Conservation (phyloP, 2,797 vertebrate genomes). For the Microctenopoma lineatum region DNA sequence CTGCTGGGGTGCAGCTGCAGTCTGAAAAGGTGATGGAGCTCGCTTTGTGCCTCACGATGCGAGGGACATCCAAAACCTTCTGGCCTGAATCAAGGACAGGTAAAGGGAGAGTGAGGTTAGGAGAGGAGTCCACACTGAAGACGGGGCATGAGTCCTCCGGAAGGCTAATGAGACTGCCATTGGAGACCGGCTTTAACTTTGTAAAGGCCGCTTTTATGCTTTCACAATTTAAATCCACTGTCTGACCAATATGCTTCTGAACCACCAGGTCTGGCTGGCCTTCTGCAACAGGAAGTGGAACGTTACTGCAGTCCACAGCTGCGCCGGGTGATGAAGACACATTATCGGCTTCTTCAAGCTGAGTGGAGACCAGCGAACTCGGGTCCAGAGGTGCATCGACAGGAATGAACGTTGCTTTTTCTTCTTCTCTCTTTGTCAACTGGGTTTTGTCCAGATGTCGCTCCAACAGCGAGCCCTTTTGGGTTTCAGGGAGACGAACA, state of each 20-base stretch:
- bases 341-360: conserved; percentile 22
- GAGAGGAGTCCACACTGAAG: conserved; percentile 19
- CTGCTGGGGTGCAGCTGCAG: conserved; percentile 21
- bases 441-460: too few species aligned
- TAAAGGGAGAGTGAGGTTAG: conserved; percentile 2
- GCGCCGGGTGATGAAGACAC: not conserved
- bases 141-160: not conserved
- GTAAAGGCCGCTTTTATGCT: conserved; percentile 11
- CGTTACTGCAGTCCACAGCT: conserved; percentile 9
- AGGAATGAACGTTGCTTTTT: conserved; percentile 8
- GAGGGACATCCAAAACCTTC: conserved; percentile 59
- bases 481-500: conserved; percentile 17
- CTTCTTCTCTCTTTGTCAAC: not conserved
- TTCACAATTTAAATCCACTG: conserved; percentile 10
- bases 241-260: conserved; percentile 11
- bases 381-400: conserved; percentile 8
- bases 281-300: conserved; percentile 10
- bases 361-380: conserved; percentile 7
- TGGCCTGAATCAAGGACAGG: not conserved
- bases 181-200: conserved; percentile 14
- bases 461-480: too few species aligned
- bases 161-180: conserved; percentile 28
- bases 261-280: conserved; percentile 13
- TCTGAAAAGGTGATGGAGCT: conserved; percentile 86
- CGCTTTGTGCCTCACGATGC: conserved; percentile 83